phyloP scores from a whole-genome alignment of 1,140 invertebrate genomes.

The Ruditapes philippinarum region DNA sequence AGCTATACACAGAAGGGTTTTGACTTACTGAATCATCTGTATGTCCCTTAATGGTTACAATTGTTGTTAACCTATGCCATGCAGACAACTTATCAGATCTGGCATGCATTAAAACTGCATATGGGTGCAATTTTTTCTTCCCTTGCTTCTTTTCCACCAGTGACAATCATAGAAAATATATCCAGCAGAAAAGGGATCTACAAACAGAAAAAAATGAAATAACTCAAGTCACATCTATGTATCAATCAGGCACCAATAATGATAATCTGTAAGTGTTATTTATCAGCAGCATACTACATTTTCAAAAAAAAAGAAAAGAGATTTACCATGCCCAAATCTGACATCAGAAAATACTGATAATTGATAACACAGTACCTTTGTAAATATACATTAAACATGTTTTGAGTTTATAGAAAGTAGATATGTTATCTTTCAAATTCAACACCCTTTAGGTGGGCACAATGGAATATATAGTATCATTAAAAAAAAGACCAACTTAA shows the following conservation, averaged over 20 bases:
- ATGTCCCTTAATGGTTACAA: constrained; percentile 18
- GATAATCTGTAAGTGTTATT: constrained; percentile 7
- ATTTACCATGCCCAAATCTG: too few species aligned
- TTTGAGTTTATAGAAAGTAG: too few species aligned
- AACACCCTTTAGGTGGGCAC: too few species aligned
- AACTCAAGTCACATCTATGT: background rate
- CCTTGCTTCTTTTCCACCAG: background rate
- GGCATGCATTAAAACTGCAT: constrained; percentile 21
- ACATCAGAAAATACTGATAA: too few species aligned
- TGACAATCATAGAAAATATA: constrained; percentile 4
- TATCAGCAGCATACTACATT: constrained; percentile 9
- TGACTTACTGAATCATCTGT: constrained; percentile 26
- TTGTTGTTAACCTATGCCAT: constrained; percentile 32
- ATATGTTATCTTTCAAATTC: too few species aligned
- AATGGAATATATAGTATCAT: too few species aligned
- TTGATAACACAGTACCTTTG: too few species aligned
- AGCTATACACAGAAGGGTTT: too few species aligned
- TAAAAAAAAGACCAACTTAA: too few species aligned
- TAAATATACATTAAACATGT: too few species aligned
- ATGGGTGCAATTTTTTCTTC: constrained; percentile 1
- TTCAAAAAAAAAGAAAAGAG: too few species aligned
- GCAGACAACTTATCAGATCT: constrained; percentile 14
- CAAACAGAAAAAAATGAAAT: background rate
- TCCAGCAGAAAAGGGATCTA: constrained; percentile 20
- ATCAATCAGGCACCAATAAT: background rate